These are phyloP conservation scores for Holothuria glaberrima DNA, from an alignment of 35 echinoderm and acorn worm genomes.

Conservation along the genomic window DNA sequence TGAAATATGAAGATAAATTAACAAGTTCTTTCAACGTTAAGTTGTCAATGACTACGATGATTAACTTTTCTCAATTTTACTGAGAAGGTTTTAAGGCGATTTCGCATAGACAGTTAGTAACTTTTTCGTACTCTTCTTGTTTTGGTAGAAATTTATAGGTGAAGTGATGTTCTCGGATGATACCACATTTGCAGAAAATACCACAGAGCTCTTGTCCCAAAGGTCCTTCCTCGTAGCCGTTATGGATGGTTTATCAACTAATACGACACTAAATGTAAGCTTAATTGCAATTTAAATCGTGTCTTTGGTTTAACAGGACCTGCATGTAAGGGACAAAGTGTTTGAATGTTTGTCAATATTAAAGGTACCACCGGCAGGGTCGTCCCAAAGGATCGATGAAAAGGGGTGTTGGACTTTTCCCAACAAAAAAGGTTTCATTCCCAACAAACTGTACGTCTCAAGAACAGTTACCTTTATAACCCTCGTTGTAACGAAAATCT, in stretches of 20 bases:
- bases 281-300: background rate
- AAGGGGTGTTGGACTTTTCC: no score
- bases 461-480: no score
- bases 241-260: background rate
- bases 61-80: background rate
- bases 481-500: no score
- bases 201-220: background rate
- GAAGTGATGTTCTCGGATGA: background rate
- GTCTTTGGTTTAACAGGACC: no score
- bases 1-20: no score
- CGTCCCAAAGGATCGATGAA: no score
- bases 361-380: no score
- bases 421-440: no score
- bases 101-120: background rate
- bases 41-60: background rate
- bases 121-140: background rate
- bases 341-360: no score
- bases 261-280: slow-evolving; percentile 15
- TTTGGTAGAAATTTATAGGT: background rate
- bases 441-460: no score
- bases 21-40: background rate
- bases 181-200: background rate
- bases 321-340: no score
- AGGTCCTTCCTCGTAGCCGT: background rate
- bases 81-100: no score